Conservation (phyloP, 2,113 vertebrate genomes). For the Motacilla tschutschensis region DNA sequence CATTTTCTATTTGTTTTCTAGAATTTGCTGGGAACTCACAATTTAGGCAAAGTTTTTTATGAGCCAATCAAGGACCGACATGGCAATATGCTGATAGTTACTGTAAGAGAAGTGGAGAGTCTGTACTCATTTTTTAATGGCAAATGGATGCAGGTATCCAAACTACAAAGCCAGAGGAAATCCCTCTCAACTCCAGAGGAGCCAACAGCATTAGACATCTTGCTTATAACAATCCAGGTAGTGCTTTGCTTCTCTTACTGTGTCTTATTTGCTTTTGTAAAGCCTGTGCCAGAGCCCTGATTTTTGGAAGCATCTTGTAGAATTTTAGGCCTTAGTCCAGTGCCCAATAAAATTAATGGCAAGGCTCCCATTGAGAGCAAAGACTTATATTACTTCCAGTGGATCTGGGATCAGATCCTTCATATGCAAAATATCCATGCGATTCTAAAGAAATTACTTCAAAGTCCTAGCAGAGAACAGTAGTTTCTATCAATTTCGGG, state of each 20-base stretch:
- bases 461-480: conserved; percentile 4
- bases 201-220: conserved; percentile 93
- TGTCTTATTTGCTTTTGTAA: conserved; percentile 45
- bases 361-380: conserved; percentile 41
- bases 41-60: conserved; percentile 92
- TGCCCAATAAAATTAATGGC: conserved; percentile 61
- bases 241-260: conserved; percentile 19
- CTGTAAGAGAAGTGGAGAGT: conserved; percentile 87
- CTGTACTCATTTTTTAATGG: conserved; percentile 90
- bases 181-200: conserved; percentile 96
- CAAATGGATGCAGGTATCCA: conserved; percentile 95
- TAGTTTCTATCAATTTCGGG: conserved; percentile 52
- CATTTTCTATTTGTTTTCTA: conserved; percentile 60
- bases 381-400: conserved; percentile 42
- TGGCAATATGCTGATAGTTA: conserved; percentile 92
- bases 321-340: conserved; percentile 55
- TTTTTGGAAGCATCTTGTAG: conserved; percentile 32
- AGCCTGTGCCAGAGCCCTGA: conserved; percentile 28
- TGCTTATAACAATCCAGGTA: conserved; percentile 97
- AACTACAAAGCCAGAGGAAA: conserved; percentile 96
- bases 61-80: conserved; percentile 97
- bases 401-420: conserved; percentile 33
- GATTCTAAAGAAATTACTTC: conserved; percentile 39
- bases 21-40: conserved; percentile 94
- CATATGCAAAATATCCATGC: conserved; percentile 36